A percentile compares a stretch with the other conserved stretches of the same genome.
Conservation (phyloP, 2,113 vertebrate species). For the Bungarus multicinctus region DNA sequence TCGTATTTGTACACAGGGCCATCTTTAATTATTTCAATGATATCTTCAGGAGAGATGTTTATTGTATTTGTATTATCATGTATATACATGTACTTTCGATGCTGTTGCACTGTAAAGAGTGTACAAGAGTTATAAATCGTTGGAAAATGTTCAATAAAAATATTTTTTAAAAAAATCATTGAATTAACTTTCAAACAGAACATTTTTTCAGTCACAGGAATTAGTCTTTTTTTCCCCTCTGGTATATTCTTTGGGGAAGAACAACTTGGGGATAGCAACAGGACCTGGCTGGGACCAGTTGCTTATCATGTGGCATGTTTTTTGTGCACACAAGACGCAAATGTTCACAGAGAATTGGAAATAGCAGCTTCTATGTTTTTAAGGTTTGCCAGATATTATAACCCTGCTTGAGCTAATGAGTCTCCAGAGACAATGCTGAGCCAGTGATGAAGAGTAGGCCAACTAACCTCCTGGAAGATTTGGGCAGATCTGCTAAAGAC, state of each 20-base stretch:
- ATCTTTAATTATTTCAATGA: no score
- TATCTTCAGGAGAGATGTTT: no score
- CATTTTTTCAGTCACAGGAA: not conserved
- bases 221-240: slow-evolving; percentile 17
- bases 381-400: slow-evolving; percentile 23
- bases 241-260: slow-evolving; percentile 40
- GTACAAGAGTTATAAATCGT: no score
- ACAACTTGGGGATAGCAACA: slow-evolving; percentile 5
- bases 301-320: slow-evolving; percentile 14
- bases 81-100: no score
- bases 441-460: slow-evolving; percentile 35
- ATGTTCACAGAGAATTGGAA: slow-evolving; percentile 34
- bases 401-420: slow-evolving; percentile 33
- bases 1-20: no score
- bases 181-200: not conserved
- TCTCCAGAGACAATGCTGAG: slow-evolving; percentile 2
- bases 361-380: slow-evolving; percentile 33
- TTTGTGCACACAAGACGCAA: slow-evolving; percentile 26
- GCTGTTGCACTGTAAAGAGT: no score
- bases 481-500: slow-evolving; percentile 32
- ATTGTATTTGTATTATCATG: no score
- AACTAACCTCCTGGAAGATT: slow-evolving; percentile 6
- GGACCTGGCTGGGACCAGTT: slow-evolving; percentile 29
- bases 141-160: no score
- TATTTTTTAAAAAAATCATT: no score